Evolutionary conservation across 2,113 vertebrate species (phyloP), one percentile per base, ranked within the genome.

Genomic region (Theristicus caerulescens): DNA sequence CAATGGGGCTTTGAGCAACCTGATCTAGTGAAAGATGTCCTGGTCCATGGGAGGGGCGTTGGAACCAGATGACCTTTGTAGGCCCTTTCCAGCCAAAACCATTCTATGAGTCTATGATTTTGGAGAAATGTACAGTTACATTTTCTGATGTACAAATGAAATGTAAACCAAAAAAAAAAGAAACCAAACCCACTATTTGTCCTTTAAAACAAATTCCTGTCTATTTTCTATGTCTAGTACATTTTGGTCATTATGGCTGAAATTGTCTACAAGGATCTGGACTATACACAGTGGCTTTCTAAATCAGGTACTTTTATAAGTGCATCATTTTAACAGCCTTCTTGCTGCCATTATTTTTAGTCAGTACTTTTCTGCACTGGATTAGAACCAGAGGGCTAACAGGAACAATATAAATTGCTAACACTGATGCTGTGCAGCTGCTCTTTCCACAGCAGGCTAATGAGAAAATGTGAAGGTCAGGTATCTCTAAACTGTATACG

Each of bases 351-450:
- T 82, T 87, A 91, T 15, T 93, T 91, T 76, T 42, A 93, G 49
- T 79, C 61, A 71, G 19, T 81, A 91, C 44, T 91, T 82, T 79
- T 79, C 65, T 76, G 34, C 40, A 76, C 42, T 91, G 32, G 81
- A 95, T 88, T 91, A 76, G 73, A 94, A 95, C 21, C 72, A 92
- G 61, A 86, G 4, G 25, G 29, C 61, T 65, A 90, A 57, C 57
- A 84, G 32, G 61, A 96, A 57, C 67, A 71, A 86, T 52, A 82
- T 64, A 93, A 92, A 91, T 78, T 71, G n/a, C 52, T 82, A 91
- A 79, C 36, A 46, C 40, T 84, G 82, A 82, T 70, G 66, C 12
- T 84, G 27, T 79, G 46, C 83, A 97, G 91, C 73, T 96, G 93
- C 10, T 94, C 36, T 74, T 86, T 92, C 44, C 61, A 61, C 3